phyloP scores from a whole-genome alignment of 2,888 invertebrate genomes.

The Epistrophe eligans region DNA sequence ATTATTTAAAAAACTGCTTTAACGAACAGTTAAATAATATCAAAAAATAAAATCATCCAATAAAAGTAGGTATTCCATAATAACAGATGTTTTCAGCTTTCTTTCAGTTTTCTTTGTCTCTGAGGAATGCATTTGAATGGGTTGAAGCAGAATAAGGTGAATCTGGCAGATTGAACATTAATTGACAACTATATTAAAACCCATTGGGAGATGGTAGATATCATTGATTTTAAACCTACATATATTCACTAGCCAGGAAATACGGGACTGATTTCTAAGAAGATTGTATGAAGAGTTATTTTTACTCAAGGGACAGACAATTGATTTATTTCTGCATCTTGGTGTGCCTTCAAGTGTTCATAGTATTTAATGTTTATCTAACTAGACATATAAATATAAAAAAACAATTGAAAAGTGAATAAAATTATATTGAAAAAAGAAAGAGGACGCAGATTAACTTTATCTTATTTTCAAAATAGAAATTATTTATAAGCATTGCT shows the following conservation, averaged over 20 bases:
- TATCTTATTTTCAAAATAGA: no score
- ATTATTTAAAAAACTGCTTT: no score
- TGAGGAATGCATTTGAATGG: not conserved
- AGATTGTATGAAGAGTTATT: not conserved
- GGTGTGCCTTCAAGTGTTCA: not conserved
- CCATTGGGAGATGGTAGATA: not conserved
- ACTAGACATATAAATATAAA: not conserved
- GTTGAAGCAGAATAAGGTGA: conserved; percentile 3
- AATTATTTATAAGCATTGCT: no score
- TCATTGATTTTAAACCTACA: not conserved
- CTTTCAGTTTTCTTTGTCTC: not conserved
- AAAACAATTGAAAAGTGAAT: not conserved
- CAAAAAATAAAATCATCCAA: not conserved
- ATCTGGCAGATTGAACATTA: conserved; percentile 13
- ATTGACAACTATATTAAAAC: not conserved
- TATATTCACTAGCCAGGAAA: not conserved
- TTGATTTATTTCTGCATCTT: conserved; percentile 20
- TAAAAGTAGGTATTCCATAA: not conserved
- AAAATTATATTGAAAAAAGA: not conserved
- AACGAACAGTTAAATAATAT: no score
- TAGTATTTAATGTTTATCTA: not conserved
- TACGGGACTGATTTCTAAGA: not conserved
- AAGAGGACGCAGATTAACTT: no score
- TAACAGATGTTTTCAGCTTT: not conserved
- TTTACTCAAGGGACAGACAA: conserved; percentile 3